Percentiles rank a stretch among this genome's conserved stretches.
These are phyloP conservation scores for Centropyge bicolor DNA, from an alignment of 2,797 vertebrate species.

Conservation along the genomic window DNA sequence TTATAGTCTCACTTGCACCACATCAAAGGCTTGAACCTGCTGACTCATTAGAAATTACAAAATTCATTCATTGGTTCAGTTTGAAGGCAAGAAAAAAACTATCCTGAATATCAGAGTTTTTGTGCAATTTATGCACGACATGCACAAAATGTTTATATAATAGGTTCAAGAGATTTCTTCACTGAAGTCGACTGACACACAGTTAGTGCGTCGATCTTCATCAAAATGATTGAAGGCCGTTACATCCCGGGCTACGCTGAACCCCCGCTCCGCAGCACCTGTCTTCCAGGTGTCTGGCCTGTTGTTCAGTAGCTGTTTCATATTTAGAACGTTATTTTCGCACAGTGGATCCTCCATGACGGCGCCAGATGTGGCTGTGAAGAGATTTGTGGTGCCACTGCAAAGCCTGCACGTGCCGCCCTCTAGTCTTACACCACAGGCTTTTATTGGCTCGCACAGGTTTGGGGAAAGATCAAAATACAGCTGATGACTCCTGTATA, in stretches of 20 bases:
- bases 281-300: constrained; percentile 13
- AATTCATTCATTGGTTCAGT: not conserved
- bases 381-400: constrained; percentile 8
- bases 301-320: constrained; percentile 19
- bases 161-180: not conserved
- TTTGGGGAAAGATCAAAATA: not conserved
- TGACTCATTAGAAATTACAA: not conserved
- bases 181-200: not conserved
- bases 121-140: not conserved
- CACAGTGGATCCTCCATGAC: constrained; percentile 9
- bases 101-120: not conserved
- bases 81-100: not conserved
- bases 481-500: constrained; percentile 9
- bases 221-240: not conserved
- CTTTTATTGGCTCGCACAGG: not conserved
- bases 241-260: not conserved
- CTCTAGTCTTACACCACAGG: not conserved
- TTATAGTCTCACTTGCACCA: not conserved
- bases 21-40: not conserved
- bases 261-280: not conserved
- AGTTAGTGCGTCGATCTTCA: not conserved
- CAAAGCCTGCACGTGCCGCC: not conserved
- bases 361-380: constrained; percentile 33
- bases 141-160: not conserved
- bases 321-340: constrained; percentile 26